These are phyloP conservation scores for Cyprinodon brontotheroides DNA, from an alignment of 2,113 vertebrate genomes.

Conservation along the genomic window DNA sequence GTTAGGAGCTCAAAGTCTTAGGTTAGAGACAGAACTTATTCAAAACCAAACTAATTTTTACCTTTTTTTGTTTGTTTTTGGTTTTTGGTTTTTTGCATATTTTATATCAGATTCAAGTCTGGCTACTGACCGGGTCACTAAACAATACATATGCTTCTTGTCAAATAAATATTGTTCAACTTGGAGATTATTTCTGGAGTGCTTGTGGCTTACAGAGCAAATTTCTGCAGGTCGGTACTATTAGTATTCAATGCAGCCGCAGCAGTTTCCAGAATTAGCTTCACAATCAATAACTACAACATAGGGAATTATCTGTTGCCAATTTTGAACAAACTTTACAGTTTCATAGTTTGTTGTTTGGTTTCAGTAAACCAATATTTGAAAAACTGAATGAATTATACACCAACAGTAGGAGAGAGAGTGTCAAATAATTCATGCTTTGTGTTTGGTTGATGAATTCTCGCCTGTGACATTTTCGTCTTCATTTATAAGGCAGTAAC, in stretches of 20 bases:
- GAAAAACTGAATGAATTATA: neutral
- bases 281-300: neutral
- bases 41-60: no score
- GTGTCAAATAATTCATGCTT: neutral
- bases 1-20: neutral
- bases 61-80: no score
- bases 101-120: neutral
- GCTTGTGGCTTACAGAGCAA: neutral
- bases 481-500: conserved; percentile 36
- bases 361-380: neutral
- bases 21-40: neutral
- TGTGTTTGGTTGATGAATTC: conserved; percentile 23
- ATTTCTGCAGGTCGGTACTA: neutral
- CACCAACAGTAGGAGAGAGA: neutral
- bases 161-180: neutral
- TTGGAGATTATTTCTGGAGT: neutral
- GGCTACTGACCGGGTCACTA: neutral
- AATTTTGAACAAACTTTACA: neutral
- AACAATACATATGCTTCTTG: neutral
- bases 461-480: conserved; percentile 12
- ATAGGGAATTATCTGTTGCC: neutral
- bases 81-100: no score
- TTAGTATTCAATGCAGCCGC: neutral
- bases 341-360: neutral
- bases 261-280: neutral